Base-by-base conservation (phyloP, 1,140 invertebrate genomes). In the Drosophila persimilis region DNA sequence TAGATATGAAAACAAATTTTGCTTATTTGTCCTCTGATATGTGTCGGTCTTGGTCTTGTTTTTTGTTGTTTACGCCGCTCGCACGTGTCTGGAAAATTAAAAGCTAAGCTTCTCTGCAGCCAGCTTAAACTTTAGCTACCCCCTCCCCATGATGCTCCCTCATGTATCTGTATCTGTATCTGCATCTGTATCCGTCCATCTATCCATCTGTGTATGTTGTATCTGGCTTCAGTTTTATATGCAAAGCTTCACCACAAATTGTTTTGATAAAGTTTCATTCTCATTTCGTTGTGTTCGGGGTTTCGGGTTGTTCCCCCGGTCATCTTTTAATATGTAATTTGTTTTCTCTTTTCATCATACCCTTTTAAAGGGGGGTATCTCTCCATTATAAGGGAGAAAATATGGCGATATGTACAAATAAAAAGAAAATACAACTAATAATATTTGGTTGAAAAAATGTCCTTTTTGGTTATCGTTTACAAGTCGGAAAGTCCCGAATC, bases 1-100 rank as follows among this genome's bases (percentile, higher is more conserved):
- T 13, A 46, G 22, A 44, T 44, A 48, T 59, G 20, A 65, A 57
- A 44, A 29, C 31, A 26, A 59, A 39, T 50, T 59, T 59, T 55
- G 47, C 44, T 66, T 56, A 48, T 57, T 48, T 58, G 35, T 58
- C 17, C 41, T 56, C 57, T 59, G 60, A 55, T 53, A 44, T 54
- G 31, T 65, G 31, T 45, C 11, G 7, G 5, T 26, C 24, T 26
- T 26, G 24, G 26, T 62, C 47, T 24, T 64, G 47, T 52, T 73
- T 55, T 31, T 55, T 31, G 52, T 65, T 83, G 65, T 84, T 83
- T 83, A 78, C 47, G 54, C 46, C n/a, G 24, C 43, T 54, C n/a
- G 79, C 26, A 83, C 74, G 75, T 83, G 75, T 52, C 20, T 48
- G 41, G 63, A 69, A 77, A 77, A 51, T 61, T 29, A 57, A 73